A percentile compares a stretch with the other conserved stretches of the same genome.
Evolutionary conservation across 2,113 vertebrate genomes (phyloP).

Genomic region (Trichomycterus rosablanca): DNA sequence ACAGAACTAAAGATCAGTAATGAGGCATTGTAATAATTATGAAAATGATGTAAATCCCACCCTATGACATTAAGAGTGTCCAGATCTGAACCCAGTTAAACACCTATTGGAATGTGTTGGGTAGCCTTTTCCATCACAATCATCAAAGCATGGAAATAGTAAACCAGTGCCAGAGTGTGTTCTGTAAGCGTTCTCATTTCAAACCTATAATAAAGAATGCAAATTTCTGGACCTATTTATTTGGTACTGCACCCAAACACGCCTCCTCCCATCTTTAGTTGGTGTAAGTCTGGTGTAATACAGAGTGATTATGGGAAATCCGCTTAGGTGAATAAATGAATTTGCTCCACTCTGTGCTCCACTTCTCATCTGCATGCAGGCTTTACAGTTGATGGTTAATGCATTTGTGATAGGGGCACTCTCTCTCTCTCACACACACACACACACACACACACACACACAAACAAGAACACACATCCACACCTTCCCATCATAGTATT

Average conservation of each 20-base stretch:
- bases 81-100: too few species aligned
- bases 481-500: slow-evolving; percentile 15
- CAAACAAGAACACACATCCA: slow-evolving; percentile 1
- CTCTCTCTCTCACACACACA: background rate
- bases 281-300: slow-evolving; percentile 48
- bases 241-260: background rate
- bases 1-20: too few species aligned
- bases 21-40: too few species aligned
- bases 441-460: slow-evolving; percentile 24
- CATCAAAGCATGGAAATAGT: too few species aligned
- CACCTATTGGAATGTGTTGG: too few species aligned
- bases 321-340: slow-evolving; percentile 47
- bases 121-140: too few species aligned
- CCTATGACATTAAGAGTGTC: too few species aligned
- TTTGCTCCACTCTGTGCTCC: slow-evolving; percentile 26
- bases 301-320: slow-evolving; percentile 47
- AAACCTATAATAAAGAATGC: too few species aligned
- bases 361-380: slow-evolving; percentile 24
- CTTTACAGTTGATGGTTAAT: slow-evolving; percentile 14
- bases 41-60: too few species aligned
- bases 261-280: slow-evolving; percentile 22
- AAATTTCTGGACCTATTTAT: background rate
- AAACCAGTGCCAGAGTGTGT: too few species aligned
- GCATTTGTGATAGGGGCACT: slow-evolving; percentile 18
- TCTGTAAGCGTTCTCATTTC: too few species aligned